Conservation (phyloP, 2,888 invertebrate species). For the Philonicus albiceps region DNA sequence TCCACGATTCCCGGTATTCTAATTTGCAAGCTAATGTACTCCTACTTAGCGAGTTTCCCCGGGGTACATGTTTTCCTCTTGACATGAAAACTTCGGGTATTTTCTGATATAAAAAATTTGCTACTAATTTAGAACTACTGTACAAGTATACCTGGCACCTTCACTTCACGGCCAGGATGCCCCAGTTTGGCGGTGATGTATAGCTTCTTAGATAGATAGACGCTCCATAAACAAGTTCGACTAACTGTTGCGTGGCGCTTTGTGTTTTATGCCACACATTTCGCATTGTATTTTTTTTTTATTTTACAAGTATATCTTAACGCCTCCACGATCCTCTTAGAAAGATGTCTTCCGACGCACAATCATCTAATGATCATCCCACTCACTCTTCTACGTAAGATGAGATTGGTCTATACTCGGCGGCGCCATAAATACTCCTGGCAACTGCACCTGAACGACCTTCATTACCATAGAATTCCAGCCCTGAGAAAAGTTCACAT, state of each 20-base stretch:
- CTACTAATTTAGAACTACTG: not conserved
- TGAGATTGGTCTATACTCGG: not conserved
- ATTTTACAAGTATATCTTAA: not conserved
- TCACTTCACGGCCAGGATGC: conserved; percentile 25
- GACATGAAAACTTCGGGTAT: not conserved
- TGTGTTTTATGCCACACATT: not conserved
- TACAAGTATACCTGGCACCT: not conserved
- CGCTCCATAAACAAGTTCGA: not conserved
- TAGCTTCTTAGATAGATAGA: not conserved
- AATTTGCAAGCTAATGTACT: not conserved
- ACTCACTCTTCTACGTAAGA: not conserved
- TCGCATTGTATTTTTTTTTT: not conserved
- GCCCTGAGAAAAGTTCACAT: not conserved
- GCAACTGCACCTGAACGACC: conserved; percentile 23
- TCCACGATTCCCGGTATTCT: not conserved
- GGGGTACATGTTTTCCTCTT: not conserved
- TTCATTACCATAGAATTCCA: conserved; percentile 31
- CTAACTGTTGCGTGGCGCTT: conserved; percentile 30
- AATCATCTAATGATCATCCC: conserved; percentile 5
- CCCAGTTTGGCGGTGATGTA: conserved; percentile 11
- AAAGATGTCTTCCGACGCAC: not conserved
- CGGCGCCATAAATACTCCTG: not conserved
- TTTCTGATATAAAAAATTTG: not conserved
- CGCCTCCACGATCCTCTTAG: not conserved
- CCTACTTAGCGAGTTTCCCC: not conserved